Percentiles rank a stretch among this genome's conserved stretches.
Conservation (phyloP, 1,140 invertebrate genomes). For the Sycophila sp. region DNA sequence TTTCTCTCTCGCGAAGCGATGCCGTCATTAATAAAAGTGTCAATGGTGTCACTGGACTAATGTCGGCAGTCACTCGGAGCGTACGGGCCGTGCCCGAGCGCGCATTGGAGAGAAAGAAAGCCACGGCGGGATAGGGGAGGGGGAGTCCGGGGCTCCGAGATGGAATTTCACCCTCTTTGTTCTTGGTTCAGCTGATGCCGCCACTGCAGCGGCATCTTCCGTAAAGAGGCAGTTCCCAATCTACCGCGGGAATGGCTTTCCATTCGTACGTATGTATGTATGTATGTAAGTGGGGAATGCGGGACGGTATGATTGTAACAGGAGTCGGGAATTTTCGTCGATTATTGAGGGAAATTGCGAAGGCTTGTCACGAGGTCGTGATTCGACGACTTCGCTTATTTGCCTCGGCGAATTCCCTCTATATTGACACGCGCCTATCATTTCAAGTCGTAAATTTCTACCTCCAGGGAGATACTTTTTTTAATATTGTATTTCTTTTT, state of each 20-base stretch:
- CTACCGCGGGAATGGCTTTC: slow-evolving; percentile 6
- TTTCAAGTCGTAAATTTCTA: neutral
- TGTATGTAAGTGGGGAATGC: neutral
- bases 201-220: neutral
- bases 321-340: slow-evolving; percentile 13
- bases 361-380: slow-evolving; percentile 31
- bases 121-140: neutral
- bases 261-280: neutral
- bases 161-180: slow-evolving; percentile 48
- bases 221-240: neutral
- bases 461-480: neutral
- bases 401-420: neutral
- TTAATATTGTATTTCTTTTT: neutral
- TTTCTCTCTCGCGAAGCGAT: slow-evolving; percentile 47
- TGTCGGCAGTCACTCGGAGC: slow-evolving; percentile 57
- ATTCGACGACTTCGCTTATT: slow-evolving; percentile 16
- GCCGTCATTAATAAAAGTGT: slow-evolving; percentile 64
- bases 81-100: neutral
- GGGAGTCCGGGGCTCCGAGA: neutral
- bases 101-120: neutral
- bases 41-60: slow-evolving; percentile 65
- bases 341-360: slow-evolving; percentile 33
- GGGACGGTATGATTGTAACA: neutral
- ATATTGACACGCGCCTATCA: neutral
- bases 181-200: neutral